phyloP scores from a whole-genome alignment of 2,797 vertebrate genomes.

The Salmo trutta region DNA sequence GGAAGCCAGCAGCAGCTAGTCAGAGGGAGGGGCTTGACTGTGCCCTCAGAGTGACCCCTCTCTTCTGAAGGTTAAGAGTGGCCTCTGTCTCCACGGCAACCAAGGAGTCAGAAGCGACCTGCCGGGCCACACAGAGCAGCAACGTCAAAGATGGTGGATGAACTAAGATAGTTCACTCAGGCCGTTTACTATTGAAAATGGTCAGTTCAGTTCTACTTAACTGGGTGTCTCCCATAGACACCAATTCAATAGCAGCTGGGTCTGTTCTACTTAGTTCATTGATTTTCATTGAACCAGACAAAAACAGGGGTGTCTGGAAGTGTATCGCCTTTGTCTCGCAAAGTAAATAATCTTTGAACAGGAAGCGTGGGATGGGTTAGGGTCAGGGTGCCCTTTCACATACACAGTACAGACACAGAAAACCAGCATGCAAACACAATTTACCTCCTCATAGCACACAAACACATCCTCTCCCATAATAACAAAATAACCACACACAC shows the following conservation, averaged over 20 bases:
- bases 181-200: too few species aligned
- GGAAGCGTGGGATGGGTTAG: slow-evolving; percentile 14
- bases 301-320: slow-evolving; percentile 5
- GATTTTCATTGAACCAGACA: too few species aligned
- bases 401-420: not conserved
- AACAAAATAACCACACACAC: not conserved
- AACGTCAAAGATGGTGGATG: not conserved
- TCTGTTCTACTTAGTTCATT: too few species aligned
- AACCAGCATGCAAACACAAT: not conserved
- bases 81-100: slow-evolving; percentile 60
- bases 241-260: too few species aligned
- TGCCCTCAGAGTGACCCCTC: slow-evolving; percentile 59
- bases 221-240: too few species aligned
- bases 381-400: not conserved
- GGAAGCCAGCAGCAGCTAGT: slow-evolving; percentile 21
- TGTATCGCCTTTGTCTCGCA: slow-evolving; percentile 55
- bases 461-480: not conserved
- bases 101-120: slow-evolving; percentile 55
- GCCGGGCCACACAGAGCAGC: slow-evolving; percentile 37
- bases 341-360: slow-evolving; percentile 48
- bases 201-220: too few species aligned
- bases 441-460: too few species aligned
- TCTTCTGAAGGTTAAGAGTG: slow-evolving; percentile 69
- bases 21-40: slow-evolving; percentile 54
- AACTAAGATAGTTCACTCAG: too few species aligned